These are phyloP conservation scores for Diuraphis noxia DNA, from an alignment of 1,140 invertebrate genomes.

Conservation along the genomic window DNA sequence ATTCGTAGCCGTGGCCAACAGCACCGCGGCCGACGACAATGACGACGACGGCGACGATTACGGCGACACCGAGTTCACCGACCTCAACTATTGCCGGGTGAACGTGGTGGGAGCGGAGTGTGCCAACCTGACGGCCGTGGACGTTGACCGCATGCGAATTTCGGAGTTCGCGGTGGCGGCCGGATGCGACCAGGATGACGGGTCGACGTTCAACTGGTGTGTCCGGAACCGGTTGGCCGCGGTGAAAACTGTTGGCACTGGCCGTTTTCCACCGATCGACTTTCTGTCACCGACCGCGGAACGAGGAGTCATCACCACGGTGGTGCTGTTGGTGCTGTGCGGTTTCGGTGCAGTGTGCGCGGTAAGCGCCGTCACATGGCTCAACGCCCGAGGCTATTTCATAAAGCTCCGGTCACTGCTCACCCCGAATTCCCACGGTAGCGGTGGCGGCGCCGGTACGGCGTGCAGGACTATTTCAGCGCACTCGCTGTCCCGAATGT, in stretches of 20 bases:
- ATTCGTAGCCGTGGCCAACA: background rate
- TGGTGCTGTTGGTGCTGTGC: constrained; percentile 63
- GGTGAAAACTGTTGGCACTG: fast-evolving
- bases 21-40: too few relatives aligned
- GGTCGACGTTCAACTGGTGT: background rate
- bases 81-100: background rate
- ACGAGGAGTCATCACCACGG: constrained; percentile 61
- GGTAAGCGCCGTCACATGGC: constrained; percentile 63
- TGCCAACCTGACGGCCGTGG: background rate
- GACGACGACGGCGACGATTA: background rate
- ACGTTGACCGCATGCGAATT: background rate
- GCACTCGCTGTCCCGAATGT: constrained; percentile 67
- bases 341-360: constrained; percentile 63
- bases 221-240: background rate
- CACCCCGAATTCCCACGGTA: constrained; percentile 61
- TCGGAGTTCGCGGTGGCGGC: background rate
- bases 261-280: background rate
- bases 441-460: constrained; percentile 55
- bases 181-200: background rate
- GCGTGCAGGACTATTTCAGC: constrained; percentile 63
- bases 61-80: background rate
- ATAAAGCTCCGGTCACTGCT: constrained; percentile 63
- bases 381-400: constrained; percentile 63
- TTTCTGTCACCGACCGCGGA: constrained; percentile 59
- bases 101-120: background rate